phyloP scores from a whole-genome alignment of 2,888 invertebrate species.

The Macrophya annulata region DNA sequence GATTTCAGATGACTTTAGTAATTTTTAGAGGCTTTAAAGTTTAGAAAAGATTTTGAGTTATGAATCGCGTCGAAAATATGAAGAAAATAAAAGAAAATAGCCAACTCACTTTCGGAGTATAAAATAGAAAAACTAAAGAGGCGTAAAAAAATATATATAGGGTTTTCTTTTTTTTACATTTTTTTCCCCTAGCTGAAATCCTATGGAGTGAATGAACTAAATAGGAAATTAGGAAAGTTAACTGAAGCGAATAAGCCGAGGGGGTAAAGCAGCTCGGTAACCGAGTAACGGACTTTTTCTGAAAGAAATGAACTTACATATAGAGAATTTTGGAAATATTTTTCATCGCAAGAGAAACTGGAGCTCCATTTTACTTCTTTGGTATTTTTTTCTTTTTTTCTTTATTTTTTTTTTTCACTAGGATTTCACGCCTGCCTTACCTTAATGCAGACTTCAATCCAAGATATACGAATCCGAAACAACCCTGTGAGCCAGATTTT shows the following conservation, averaged over 20 bases:
- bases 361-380: neutral
- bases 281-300: neutral
- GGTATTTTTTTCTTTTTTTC: neutral
- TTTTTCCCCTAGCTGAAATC: neutral
- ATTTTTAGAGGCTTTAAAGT: no score
- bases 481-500: neutral
- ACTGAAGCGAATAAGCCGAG: neutral
- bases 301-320: neutral
- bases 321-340: neutral
- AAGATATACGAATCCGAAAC: neutral
- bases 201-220: neutral
- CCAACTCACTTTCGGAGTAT: neutral
- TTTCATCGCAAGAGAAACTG: neutral
- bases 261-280: neutral
- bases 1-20: no score
- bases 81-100: no score
- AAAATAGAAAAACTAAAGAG: neutral
- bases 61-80: no score
- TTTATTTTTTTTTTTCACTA: neutral
- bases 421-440: neutral
- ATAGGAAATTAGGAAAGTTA: neutral
- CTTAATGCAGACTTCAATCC: slow-evolving; percentile 2
- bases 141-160: no score
- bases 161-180: neutral
- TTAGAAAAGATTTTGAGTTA: no score